phyloP scores from a whole-genome alignment of 2,888 invertebrate species.

The Himalopsyche tibetana region DNA sequence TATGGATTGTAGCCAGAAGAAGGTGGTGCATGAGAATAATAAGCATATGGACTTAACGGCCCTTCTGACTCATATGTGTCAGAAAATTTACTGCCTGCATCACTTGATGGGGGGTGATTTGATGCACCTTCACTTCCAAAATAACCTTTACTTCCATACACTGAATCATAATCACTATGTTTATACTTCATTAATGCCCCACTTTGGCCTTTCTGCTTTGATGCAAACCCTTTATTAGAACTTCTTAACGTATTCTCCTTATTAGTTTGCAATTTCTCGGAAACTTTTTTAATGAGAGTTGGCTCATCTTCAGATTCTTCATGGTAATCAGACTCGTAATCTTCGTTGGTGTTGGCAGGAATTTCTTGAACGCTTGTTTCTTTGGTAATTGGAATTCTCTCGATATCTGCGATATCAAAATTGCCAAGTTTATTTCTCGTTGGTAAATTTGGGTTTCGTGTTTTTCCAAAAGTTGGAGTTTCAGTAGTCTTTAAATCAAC shows the following conservation, averaged over 20 bases:
- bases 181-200: not conserved
- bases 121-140: not conserved
- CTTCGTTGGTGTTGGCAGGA: not conserved
- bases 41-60: not conserved
- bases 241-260: not conserved
- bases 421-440: not conserved
- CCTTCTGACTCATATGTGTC: not conserved
- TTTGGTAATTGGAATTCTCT: not conserved
- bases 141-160: not conserved
- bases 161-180: not conserved
- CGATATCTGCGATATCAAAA: not conserved
- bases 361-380: not conserved
- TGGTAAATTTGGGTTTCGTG: not conserved
- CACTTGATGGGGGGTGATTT: not conserved
- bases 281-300: not conserved
- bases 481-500: not conserved
- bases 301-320: not conserved
- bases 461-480: not conserved
- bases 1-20: not conserved
- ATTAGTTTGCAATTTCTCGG: not conserved
- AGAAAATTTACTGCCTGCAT: not conserved
- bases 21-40: constrained; percentile 10
- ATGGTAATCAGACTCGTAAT: not conserved
- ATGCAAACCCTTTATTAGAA: not conserved
- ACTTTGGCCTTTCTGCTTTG: not conserved